A percentile compares a stretch with the other conserved stretches of the same genome.
Evolutionary conservation across 2,113 vertebrate genomes (phyloP).

Genomic region (Amphiprion ocellaris): DNA sequence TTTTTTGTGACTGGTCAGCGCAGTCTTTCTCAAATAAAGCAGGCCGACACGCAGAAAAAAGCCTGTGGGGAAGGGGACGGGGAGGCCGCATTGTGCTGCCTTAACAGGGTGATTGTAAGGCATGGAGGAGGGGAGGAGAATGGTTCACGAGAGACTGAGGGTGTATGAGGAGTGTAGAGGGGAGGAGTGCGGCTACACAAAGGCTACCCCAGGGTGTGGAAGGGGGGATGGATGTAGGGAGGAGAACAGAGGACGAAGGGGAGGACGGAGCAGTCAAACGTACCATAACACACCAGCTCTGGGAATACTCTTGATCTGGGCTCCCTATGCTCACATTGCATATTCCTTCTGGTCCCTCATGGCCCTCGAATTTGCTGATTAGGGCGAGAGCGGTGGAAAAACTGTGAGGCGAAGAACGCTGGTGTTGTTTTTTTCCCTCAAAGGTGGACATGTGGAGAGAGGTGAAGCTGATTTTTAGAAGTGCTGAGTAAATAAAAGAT

Average conservation of each 20-base stretch:
- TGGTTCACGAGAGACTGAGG: conserved; percentile 64
- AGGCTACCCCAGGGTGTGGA: conserved; percentile 80
- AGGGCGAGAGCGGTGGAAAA: conserved; percentile 43
- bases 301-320: conserved; percentile 65
- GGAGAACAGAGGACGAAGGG: conserved; percentile 51
- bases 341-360: conserved; percentile 60
- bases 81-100: conserved; percentile 77
- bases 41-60: conserved; percentile 62
- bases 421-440: conserved; percentile 21
- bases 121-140: conserved; percentile 77
- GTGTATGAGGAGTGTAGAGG: conserved; percentile 55
- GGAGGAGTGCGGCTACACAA: conserved; percentile 69
- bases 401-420: conserved; percentile 42
- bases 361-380: conserved; percentile 71
- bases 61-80: conserved; percentile 80
- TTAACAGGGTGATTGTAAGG: conserved; percentile 80
- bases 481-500: conserved; percentile 66
- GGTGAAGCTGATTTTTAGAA: conserved; percentile 50
- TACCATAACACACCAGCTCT: conserved; percentile 64
- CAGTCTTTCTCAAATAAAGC: conserved; percentile 80
- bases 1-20: conserved; percentile 82
- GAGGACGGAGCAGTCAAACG: conserved; percentile 70
- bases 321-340: conserved; percentile 57
- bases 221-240: conserved; percentile 52
- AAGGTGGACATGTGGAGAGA: conserved; percentile 62